Evolutionary conservation across 2,113 vertebrate species (phyloP).

Genomic region (Chaenogobius annularis): DNA sequence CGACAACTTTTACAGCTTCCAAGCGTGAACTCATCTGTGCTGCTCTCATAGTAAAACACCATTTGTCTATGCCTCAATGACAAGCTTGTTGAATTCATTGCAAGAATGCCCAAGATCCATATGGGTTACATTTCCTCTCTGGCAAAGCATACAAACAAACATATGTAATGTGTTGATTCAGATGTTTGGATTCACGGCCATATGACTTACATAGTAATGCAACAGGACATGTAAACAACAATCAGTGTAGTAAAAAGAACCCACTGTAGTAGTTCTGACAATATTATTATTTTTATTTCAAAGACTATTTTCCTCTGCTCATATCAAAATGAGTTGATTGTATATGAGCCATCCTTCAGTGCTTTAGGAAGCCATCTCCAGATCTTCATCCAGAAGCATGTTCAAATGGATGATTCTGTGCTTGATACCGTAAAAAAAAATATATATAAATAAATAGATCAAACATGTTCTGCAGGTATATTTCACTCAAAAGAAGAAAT

Average conservation of each 20-base stretch:
- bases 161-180: slow-evolving; percentile 16
- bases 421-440: no score
- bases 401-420: no score
- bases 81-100: slow-evolving; percentile 19
- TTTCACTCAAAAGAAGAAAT: no score
- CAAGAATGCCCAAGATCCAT: slow-evolving; percentile 46
- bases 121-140: slow-evolving; percentile 63
- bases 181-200: background rate
- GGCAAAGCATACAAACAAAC: slow-evolving; percentile 28
- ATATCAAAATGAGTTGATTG: no score
- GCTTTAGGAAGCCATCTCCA: background rate
- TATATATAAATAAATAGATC: no score
- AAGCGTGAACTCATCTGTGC: background rate
- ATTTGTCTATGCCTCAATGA: slow-evolving; percentile 19
- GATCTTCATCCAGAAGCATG: background rate
- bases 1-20: slow-evolving; percentile 3
- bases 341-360: background rate
- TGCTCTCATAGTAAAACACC: slow-evolving; percentile 36
- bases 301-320: background rate
- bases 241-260: slow-evolving; percentile 14
- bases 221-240: slow-evolving; percentile 6
- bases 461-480: no score
- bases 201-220: background rate
- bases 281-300: background rate
- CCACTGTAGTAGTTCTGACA: background rate